A percentile compares a stretch with the other conserved stretches of the same genome.
phyloP scores from a whole-genome alignment of 37 sponge, comb jelly and placozoan species.

The Crambe crambe region DNA sequence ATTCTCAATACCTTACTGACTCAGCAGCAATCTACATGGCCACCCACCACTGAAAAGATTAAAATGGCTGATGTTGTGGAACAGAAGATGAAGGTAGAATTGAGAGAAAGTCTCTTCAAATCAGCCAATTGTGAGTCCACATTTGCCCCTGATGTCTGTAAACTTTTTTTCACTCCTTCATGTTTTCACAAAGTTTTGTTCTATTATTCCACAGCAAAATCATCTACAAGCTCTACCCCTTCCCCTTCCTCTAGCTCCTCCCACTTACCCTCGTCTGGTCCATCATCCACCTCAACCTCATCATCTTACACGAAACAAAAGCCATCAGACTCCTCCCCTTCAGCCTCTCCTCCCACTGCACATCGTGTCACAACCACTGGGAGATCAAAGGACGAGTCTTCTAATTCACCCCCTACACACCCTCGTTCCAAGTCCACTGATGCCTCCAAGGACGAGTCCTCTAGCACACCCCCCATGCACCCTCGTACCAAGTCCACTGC shows the following conservation, averaged over 20 bases:
- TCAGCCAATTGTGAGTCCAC: background rate
- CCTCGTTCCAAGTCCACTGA: background rate
- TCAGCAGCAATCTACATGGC: background rate
- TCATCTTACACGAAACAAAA: too few relatives aligned
- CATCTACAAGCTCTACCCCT: background rate
- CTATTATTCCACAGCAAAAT: background rate
- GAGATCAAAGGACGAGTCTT: background rate
- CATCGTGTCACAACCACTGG: too few relatives aligned
- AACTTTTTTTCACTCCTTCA: too few relatives aligned
- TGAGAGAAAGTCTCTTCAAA: background rate
- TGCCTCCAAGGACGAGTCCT: background rate
- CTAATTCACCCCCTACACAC: background rate
- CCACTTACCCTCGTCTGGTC: too few relatives aligned
- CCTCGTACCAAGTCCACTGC: constrained; percentile 40
- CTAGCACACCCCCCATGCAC: background rate
- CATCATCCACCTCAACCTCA: too few relatives aligned
- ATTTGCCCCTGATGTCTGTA: background rate
- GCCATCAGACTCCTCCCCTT: too few relatives aligned
- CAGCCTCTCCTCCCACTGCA: too few relatives aligned
- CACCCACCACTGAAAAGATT: background rate
- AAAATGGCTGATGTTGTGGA: background rate
- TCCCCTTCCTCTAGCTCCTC: background rate
- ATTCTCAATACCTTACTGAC: background rate
- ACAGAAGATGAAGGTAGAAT: background rate
- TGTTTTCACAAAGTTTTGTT: too few relatives aligned